Percentiles rank a stretch among this genome's conserved stretches.
phyloP scores from a whole-genome alignment of 2,113 vertebrate genomes.

The Chlamydotis undulata region DNA sequence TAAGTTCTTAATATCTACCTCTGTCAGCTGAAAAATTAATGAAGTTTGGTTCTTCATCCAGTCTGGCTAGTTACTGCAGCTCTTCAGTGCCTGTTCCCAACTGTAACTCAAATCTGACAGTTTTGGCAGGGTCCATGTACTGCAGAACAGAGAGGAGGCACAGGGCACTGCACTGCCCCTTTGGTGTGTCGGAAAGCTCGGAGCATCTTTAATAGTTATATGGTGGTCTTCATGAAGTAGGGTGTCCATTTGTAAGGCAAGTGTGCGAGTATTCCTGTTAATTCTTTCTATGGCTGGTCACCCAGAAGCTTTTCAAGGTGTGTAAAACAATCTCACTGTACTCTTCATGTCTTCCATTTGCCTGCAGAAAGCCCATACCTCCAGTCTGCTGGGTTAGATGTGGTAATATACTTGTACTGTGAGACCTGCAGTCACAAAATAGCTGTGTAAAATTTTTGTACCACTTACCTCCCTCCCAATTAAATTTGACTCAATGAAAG shows the following conservation, averaged over 20 bases:
- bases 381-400: not conserved
- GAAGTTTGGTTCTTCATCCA: not conserved
- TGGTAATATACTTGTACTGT: not conserved
- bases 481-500: not conserved
- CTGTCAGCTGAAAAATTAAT: not conserved
- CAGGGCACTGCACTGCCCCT: not conserved
- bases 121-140: fast-evolving
- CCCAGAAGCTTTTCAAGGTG: not conserved
- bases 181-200: not conserved
- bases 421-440: not conserved
- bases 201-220: not conserved
- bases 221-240: not conserved
- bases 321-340: not conserved
- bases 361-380: not conserved
- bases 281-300: not conserved
- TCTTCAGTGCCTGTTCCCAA: not conserved
- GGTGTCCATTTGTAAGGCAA: not conserved
- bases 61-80: not conserved
- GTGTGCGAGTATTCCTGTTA: not conserved
- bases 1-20: not conserved
- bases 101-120: not conserved
- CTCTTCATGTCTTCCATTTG: not conserved
- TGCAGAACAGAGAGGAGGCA: not conserved
- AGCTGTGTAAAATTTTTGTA: not conserved
- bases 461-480: not conserved